Base-by-base conservation (phyloP, 2,888 invertebrate species). In the Dynastes grantii region DNA sequence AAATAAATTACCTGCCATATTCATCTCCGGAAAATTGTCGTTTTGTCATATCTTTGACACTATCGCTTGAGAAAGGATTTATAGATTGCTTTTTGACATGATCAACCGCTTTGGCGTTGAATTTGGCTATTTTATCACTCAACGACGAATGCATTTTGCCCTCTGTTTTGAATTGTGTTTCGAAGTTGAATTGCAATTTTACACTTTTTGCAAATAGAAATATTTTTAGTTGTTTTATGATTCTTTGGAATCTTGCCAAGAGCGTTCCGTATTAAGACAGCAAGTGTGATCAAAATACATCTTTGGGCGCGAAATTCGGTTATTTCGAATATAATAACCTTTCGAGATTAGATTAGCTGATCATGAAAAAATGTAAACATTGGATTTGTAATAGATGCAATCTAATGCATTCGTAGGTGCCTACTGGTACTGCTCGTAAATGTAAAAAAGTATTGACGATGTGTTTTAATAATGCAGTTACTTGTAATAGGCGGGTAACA, bases 1-100 rank as follows among this genome's bases (percentile, higher is more conserved):
- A 67, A 51, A 51, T 68, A 29, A 9, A 27, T 76, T 86, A 95
- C 94, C 94, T 95, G 89, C 96, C 96, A 89, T 97, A 97, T 88
- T 96, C 97, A 84, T 96, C 95, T 87, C 95, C 95, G 76, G 94
- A 94, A 85, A 96, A 94, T 81, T 92, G 92, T 5, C 94, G 94
- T 85, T 92, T 93, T 29, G 51, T 29, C 76, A 77, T 73, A 32
- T 55, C 51, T 27, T 58, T 63, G 9, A 76, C 79, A 27, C 5
- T 77, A 53, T 77, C 92, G 89, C 83, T 91, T 87, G 87, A 92
- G 86, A 94, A 94, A 0, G 98, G 98, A 87, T 98, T 98, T 77
- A 95, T 91, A 82, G 94, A 92, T 87, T 98, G 97, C 71, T 92
- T 92, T 80, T 94, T 91, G 76, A 91, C 90, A 88, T 97, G 97